Conservation (phyloP, 2,888 invertebrate species). For the Tinea pellionella region DNA sequence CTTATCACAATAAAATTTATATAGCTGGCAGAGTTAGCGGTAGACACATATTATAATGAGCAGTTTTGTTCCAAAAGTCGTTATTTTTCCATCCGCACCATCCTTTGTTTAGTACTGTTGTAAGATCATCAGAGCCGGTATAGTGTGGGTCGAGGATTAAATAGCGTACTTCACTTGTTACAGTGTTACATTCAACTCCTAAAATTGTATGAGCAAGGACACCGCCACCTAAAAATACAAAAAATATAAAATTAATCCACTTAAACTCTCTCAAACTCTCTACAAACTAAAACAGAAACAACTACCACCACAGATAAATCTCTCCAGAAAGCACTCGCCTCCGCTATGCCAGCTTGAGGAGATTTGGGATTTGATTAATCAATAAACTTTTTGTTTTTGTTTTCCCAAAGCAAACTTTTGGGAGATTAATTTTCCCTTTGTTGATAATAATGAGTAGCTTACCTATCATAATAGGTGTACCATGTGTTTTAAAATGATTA, state of each 20-base stretch:
- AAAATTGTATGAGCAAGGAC: conserved; percentile 97
- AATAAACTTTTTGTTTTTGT: too few species aligned
- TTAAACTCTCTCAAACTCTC: too few species aligned
- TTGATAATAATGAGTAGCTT: conserved; percentile 25
- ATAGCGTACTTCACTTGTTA: conserved; percentile 85
- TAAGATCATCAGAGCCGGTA: conserved; percentile 87
- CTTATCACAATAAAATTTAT: not conserved
- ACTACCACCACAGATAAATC: too few species aligned
- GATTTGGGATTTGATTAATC: too few species aligned
- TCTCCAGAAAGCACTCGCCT: too few species aligned
- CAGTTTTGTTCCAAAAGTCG: conserved; percentile 94
- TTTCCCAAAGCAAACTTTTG: too few species aligned
- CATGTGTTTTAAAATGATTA: conserved; percentile 91
- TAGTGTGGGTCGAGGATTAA: conserved; percentile 99
- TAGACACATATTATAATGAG: conserved; percentile 97
- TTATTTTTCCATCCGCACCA: conserved; percentile 98
- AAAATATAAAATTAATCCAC: not conserved
- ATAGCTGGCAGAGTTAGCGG: conserved; percentile 71
- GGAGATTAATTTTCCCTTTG: too few species aligned
- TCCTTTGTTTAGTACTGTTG: conserved; percentile 81
- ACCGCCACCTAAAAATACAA: conserved; percentile 81
- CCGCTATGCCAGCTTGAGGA: too few species aligned
- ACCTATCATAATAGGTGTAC: conserved; percentile 99
- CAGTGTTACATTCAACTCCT: conserved; percentile 89
- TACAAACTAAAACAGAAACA: too few species aligned